Base-by-base conservation (phyloP, 2,113 vertebrate genomes). In the Oreochromis spilurus region DNA sequence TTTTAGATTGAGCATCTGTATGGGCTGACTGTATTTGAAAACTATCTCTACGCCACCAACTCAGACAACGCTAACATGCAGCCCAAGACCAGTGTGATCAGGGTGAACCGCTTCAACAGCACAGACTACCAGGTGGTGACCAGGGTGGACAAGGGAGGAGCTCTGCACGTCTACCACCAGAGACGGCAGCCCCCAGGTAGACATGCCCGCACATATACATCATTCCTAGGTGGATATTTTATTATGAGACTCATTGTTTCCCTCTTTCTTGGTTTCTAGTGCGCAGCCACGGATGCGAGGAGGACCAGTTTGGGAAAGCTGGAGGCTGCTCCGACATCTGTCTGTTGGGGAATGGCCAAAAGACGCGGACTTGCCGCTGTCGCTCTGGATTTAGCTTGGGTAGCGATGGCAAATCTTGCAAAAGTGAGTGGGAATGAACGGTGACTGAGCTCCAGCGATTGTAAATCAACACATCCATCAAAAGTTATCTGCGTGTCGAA, bases 251-350 rank as follows among this genome's bases (percentile, higher is more conserved):
- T 60, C 1, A 62, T 70, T 26, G 24, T 48, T 75, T 17, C 5
- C 13, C 53, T 26, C 62, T 45, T 40, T 24, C 17, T 54, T 87
- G 13, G 16, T 14, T 67, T 86, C 11, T 86, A 98, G 99, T 99
- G 87, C 91, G 99, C 81, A 99, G 99, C 93, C 98, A 99, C 0
- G 98, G 98, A 14, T 99, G 99, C 5, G 98, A 98, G 86, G 91
- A 96, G 0, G 99, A 98, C 85, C 98, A 98, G 94, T 97, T 97
- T 0, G 97, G 97, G 79, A 99, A 99, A 84, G 97, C 98, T 0
- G 99, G 99, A 0, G 98, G 98, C 82, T 99, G 99, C 96, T 99
- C 99, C 0, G 99, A 99, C 89, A 99, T 99, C 95, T 99, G 98
- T 90, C 97, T 99, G 16, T 96, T 99, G 0, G 98, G 97, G 34